These are phyloP conservation scores for Eulemur coronatus DNA, from an alignment of 2,797 vertebrate species.

Conservation along the genomic window DNA sequence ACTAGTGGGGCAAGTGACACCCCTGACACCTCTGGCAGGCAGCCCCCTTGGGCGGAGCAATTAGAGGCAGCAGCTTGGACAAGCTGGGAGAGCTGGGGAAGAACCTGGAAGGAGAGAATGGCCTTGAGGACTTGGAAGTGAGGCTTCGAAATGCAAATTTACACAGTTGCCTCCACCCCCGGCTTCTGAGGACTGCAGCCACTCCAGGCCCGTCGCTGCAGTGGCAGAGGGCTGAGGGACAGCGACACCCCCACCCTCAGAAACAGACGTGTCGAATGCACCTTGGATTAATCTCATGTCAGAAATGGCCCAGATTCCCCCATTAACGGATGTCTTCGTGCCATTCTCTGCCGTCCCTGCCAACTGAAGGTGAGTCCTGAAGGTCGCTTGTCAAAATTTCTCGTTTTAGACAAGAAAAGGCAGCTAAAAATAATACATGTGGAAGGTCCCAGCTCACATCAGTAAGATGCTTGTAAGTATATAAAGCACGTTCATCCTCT, in stretches of 20 bases:
- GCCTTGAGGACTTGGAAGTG: not conserved
- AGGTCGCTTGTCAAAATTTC: not conserved
- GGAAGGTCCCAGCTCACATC: not conserved
- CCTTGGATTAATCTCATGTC: not conserved
- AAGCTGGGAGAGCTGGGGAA: not conserved
- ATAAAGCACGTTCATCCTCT: not conserved
- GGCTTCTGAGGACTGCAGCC: not conserved
- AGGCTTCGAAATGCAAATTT: not conserved
- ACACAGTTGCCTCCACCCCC: not conserved
- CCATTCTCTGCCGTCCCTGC: not conserved
- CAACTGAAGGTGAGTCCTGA: not conserved
- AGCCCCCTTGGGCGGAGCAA: too few relatives aligned
- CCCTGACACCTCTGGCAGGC: too few relatives aligned
- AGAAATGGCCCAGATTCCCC: not conserved
- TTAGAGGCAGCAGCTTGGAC: not conserved
- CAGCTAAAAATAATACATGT: not conserved
- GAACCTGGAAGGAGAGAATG: rapidly evolving
- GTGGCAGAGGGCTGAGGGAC: not conserved
- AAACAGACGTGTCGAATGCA: not conserved
- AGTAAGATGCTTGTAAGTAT: not conserved
- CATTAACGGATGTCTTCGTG: not conserved
- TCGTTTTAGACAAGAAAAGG: not conserved
- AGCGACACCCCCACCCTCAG: rapidly evolving
- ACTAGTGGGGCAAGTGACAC: not conserved
- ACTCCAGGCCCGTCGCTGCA: rapidly evolving